Conservation (phyloP, 2,888 invertebrate species). For the Apodemia zela region DNA sequence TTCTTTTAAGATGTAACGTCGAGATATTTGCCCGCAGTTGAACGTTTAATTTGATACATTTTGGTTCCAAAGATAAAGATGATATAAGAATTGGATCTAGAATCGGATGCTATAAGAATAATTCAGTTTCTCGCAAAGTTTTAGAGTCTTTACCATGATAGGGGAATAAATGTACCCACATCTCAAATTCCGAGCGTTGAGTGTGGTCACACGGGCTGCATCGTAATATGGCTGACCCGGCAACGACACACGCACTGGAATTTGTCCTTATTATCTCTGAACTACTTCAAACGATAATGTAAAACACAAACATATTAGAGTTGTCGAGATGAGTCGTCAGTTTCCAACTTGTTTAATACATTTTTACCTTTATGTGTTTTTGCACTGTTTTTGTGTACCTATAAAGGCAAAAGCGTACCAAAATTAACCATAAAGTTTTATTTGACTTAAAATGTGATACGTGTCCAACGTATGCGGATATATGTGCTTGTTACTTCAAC, state of each 20-base stretch:
- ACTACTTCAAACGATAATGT: constrained; percentile 24
- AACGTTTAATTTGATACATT: background rate
- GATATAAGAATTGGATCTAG: background rate
- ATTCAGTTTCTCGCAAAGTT: constrained; percentile 2
- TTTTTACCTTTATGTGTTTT: background rate
- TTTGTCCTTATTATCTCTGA: constrained; percentile 44
- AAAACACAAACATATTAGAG: constrained; percentile 18
- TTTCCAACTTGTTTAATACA: background rate
- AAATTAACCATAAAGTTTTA: no score
- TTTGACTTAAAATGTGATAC: no score
- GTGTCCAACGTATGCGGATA: no score
- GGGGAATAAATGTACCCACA: constrained; percentile 44
- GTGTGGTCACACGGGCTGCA: constrained; percentile 55
- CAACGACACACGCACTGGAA: constrained; percentile 47
- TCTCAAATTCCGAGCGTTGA: constrained; percentile 57
- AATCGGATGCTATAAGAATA: constrained; percentile 1
- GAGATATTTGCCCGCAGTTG: no score
- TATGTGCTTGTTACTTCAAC: no score
- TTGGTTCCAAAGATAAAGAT: background rate
- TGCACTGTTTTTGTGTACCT: no score
- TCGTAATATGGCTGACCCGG: constrained; percentile 51
- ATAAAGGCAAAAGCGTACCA: no score
- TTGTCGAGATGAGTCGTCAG: background rate
- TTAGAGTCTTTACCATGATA: constrained; percentile 41
- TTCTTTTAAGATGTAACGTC: no score